Evolutionary conservation across 2,797 vertebrate genomes (phyloP), one percentile per base, ranked within the genome.

Genomic region (Kryptopterus vitreolus): DNA sequence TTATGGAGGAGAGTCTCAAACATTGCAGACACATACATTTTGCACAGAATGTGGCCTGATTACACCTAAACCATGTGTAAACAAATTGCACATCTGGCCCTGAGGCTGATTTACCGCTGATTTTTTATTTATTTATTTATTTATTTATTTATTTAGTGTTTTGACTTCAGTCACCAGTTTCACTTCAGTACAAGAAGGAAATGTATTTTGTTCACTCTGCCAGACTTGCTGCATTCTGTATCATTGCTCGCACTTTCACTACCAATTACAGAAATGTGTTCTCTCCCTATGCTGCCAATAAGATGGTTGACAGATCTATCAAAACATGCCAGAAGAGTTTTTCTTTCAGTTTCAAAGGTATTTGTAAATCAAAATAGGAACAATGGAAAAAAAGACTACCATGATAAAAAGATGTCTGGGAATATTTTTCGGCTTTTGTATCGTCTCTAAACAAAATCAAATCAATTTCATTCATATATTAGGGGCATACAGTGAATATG

Each of bases 241-340:
- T 26, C 24, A 18, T 6, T 26, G 43, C 43, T 68, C 16, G 4
- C 12, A 12, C 26, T 31, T 70, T 29, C 68, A 70, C 16, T 52
- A 29, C 8, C 68, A 70, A 50, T 70, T 70, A 70, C 18, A 70
- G 8, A 70, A 70, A 24, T 52, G 46, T 13, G 24, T 69, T 69
- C n/a, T 69, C 5, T 52, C 12, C 46, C 68, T 9, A 52, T 3
- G 18, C 68, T 70, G 26, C 15, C 48, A 18, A 3, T 20, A 52
- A 31, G 68, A 70, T 52, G 24, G 68, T 18, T 70, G 46, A 52
- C 4, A 70, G 9, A 8, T 70, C 31, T 50, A 52, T 70, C 68
- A 52, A 52, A 70, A 70, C 68, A 52, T 31, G 18, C 9, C 9
- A 70, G 46, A 70, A 31, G 16, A 70, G 18, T 11, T 52, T 70